Conservation (phyloP, 1,140 invertebrate genomes). For the Scaptomyza pallida region DNA sequence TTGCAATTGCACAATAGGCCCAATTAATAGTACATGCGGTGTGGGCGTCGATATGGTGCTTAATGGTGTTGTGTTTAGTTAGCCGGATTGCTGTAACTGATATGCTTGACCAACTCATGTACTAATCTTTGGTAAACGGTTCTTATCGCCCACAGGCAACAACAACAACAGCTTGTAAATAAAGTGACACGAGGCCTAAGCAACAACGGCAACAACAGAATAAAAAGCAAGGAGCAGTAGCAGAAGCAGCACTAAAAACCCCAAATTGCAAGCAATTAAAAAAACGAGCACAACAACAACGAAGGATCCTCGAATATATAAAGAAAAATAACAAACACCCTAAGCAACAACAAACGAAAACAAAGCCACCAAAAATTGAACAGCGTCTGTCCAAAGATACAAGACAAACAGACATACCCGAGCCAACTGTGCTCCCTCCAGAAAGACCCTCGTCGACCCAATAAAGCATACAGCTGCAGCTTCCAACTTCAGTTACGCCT, state of each 20-base stretch:
- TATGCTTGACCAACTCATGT: conserved; percentile 34
- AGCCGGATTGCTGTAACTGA: conserved; percentile 23
- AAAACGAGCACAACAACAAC: conserved; percentile 41
- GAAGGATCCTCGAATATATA: conserved; percentile 47
- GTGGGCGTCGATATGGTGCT: too few relatives aligned
- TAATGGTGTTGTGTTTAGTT: conserved; percentile 14
- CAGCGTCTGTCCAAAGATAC: conserved; percentile 32
- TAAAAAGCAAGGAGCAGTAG: conserved; percentile 15
- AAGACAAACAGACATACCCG: background rate
- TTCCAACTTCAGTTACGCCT: conserved; percentile 27
- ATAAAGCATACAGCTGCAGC: conserved; percentile 2
- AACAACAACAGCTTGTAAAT: conserved; percentile 59
- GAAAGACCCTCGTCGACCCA: background rate
- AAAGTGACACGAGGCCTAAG: conserved; percentile 80
- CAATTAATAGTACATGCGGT: too few relatives aligned
- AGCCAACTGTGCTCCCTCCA: background rate
- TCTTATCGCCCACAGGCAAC: conserved; percentile 38
- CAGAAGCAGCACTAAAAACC: conserved; percentile 66
- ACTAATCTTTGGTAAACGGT: conserved; percentile 62
- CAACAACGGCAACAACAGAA: conserved; percentile 37
- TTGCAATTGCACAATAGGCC: too few relatives aligned
- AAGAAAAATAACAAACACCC: conserved; percentile 51
- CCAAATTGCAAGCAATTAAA: conserved; percentile 77
- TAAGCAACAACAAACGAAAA: conserved; percentile 68
- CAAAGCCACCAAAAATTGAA: conserved; percentile 63